Evolutionary conservation across 2,888 invertebrate species (phyloP), one percentile per base, ranked within the genome.

Genomic region (Drosophila paramelanica): DNA sequence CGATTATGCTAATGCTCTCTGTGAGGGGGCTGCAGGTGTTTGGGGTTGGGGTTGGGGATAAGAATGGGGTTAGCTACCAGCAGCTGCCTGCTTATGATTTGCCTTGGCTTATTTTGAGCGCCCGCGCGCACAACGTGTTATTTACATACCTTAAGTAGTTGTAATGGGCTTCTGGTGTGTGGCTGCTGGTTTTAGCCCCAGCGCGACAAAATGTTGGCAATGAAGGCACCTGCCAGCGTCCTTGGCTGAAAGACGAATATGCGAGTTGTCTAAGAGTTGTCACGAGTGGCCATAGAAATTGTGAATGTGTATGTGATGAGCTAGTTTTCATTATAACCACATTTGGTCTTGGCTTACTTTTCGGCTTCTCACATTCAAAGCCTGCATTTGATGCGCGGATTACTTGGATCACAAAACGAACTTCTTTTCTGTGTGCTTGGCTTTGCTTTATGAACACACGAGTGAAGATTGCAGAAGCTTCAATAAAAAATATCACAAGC

Each of bases 101-200:
- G 85, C 85, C 84, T 89, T 86, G 84, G 85, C 89, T 86, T 86
- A 86, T 88, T 79, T 89, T 67, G 69, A 82, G 72, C 77, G 55
- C 47, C 17, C 67, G 62, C 68, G 61, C 61, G 59, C 51, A 62
- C 79, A 69, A 50, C 68, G 77, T 71, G 72, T 81, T 89, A 86
- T 86, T 86, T 89, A 87, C 85, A 88, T 88, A 81, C 84, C 87
- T 75, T 85, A 89, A 88, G 85, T 85, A 85, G 85, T 85, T 86
- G 89, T 87, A 86, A 86, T 86, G 85, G 85, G 73, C 79, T 83
- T 66, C 66, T 58, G 58, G 36, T 55, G 61, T 43, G 46, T 39
- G 49, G 53, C 38, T 58, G 61, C 41, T 58, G 31, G 64, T 56
- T 62, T 57, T 46, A 47, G 52, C 43, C 47, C 49, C 42, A 64